Evolutionary conservation across 2,797 vertebrate genomes (phyloP).

Genomic region (Thripadectes ignobilis): DNA sequence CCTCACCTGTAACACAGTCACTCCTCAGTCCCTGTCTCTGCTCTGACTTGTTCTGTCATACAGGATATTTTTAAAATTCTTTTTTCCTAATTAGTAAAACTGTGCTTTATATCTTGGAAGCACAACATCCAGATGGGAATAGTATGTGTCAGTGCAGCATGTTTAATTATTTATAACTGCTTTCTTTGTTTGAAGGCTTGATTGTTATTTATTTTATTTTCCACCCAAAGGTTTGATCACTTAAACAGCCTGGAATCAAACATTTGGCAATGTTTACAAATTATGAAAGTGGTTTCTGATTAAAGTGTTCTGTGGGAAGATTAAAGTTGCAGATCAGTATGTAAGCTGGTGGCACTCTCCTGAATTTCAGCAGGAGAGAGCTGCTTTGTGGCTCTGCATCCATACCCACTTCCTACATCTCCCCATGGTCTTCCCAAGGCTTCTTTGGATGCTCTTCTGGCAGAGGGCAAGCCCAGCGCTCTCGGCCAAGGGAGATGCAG

Average conservation of each 20-base stretch:
- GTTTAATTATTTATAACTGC: slow-evolving; percentile 47
- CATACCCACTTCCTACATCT: fast-evolving
- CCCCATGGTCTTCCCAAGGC: not conserved
- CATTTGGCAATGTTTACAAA: slow-evolving; percentile 34
- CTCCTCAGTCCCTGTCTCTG: not conserved
- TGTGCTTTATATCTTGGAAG: not conserved
- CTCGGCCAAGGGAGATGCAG: not conserved
- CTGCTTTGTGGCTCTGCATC: not conserved
- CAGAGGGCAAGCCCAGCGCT: not conserved
- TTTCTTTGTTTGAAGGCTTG: slow-evolving; percentile 17
- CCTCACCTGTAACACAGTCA: not conserved
- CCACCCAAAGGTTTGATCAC: not conserved
- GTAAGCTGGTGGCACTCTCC: not conserved
- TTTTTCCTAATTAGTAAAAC: not conserved
- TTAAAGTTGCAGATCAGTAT: not conserved
- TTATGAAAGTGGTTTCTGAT: slow-evolving; percentile 41
- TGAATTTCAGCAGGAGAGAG: not conserved
- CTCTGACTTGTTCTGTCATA: not conserved
- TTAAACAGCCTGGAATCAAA: slow-evolving; percentile 31
- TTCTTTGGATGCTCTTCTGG: not conserved
- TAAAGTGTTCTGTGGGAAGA: not conserved
- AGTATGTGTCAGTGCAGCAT: not conserved
- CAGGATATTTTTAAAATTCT: not conserved
- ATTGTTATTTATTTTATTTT: slow-evolving; percentile 15
- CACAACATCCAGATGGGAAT: slow-evolving; percentile 1